Evolutionary conservation across 1,140 invertebrate species (phyloP).

Genomic region (Trichomalopsis sarcophagae): DNA sequence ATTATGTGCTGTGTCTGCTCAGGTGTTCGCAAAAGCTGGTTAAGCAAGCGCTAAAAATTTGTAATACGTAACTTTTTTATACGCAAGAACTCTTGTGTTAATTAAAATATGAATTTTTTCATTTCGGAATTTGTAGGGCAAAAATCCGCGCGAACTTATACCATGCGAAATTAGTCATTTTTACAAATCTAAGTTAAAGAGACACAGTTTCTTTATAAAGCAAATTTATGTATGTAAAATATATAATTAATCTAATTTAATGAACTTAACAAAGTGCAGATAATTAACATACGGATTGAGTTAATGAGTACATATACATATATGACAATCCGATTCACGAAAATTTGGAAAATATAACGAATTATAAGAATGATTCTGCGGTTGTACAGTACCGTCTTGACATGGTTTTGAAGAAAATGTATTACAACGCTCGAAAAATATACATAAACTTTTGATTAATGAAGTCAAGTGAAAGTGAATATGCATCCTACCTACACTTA

Average conservation of each 20-base stretch:
- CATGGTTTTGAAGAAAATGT: constrained; percentile 30
- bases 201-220: constrained; percentile 59
- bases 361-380: constrained; percentile 17
- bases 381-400: background rate
- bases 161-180: constrained; percentile 58
- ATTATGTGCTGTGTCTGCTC: constrained; percentile 51
- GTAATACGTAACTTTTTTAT: background rate
- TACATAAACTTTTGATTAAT: constrained; percentile 22
- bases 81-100: background rate
- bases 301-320: constrained; percentile 15
- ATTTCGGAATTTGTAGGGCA: background rate
- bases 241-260: constrained; percentile 57
- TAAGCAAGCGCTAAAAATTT: constrained; percentile 37
- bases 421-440: constrained; percentile 23
- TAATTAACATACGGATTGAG: constrained; percentile 19
- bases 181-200: constrained; percentile 66
- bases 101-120: too few relatives aligned
- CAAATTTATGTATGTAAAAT: constrained; percentile 56
- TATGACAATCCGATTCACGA: constrained; percentile 29
- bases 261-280: constrained; percentile 35
- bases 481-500: background rate
- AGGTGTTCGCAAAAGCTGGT: constrained; percentile 52
- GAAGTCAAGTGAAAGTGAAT: background rate
- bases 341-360: constrained; percentile 18
- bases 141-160: constrained; percentile 55